A percentile compares a stretch with the other conserved stretches of the same genome.
phyloP scores from a whole-genome alignment of 2,113 vertebrate species.

The Dipodomys merriami region DNA sequence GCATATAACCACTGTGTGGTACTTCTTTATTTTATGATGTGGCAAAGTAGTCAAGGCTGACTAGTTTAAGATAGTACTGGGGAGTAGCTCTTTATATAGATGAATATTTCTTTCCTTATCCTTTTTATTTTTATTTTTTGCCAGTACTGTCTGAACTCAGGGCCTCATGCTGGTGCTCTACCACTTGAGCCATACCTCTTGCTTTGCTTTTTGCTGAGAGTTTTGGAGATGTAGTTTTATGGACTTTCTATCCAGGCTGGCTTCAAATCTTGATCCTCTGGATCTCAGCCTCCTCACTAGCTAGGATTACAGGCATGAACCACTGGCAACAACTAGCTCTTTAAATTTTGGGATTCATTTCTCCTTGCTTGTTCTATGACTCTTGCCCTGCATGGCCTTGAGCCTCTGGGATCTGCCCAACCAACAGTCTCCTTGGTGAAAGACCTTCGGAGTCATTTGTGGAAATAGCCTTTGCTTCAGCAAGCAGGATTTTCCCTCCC shows the following conservation, averaged over 20 bases:
- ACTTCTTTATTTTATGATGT: slow-evolving; percentile 21
- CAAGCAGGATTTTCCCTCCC: neutral
- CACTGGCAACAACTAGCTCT: neutral
- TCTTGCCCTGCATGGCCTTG: neutral
- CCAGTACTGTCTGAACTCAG: too few relatives aligned
- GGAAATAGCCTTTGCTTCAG: slow-evolving; percentile 57
- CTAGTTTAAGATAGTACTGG: neutral
- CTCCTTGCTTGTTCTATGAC: neutral
- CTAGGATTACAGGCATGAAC: too few relatives aligned
- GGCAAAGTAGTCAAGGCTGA: neutral
- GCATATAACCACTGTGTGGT: neutral
- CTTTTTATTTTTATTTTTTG: too few relatives aligned
- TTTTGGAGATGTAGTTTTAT: too few relatives aligned
- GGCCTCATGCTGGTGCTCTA: too few relatives aligned
- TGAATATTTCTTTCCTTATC: neutral
- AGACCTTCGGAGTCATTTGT: slow-evolving; percentile 40
- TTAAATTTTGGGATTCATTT: neutral
- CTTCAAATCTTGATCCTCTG: too few relatives aligned
- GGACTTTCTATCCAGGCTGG: too few relatives aligned
- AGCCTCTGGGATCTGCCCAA: neutral
- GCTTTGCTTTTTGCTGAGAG: too few relatives aligned
- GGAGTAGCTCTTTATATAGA: neutral
- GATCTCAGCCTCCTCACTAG: too few relatives aligned
- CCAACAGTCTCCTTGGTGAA: neutral
- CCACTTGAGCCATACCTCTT: too few relatives aligned